phyloP scores from a whole-genome alignment of 1,140 invertebrate species.

The Procambarus clarkii region DNA sequence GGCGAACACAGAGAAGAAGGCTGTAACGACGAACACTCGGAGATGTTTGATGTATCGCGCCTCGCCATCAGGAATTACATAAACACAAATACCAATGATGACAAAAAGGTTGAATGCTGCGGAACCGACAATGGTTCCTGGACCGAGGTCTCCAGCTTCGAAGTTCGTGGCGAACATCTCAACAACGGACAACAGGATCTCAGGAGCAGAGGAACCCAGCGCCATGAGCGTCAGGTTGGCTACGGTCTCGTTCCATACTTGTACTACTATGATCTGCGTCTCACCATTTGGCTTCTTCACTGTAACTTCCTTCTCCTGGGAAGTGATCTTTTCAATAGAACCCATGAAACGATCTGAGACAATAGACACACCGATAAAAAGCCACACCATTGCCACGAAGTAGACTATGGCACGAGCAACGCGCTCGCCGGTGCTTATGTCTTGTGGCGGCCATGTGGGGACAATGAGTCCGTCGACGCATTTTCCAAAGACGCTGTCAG shows the following conservation, averaged over 20 bases:
- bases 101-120: slow-evolving; percentile 99
- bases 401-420: slow-evolving; percentile 91
- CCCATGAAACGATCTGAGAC: slow-evolving; percentile 99
- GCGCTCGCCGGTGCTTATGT: slow-evolving; percentile 84
- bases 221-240: slow-evolving; percentile 99
- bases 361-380: slow-evolving; percentile 99
- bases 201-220: slow-evolving; percentile 98
- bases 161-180: slow-evolving; percentile 96
- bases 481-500: slow-evolving; percentile 40
- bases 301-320: slow-evolving; percentile 93
- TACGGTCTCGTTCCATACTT: slow-evolving; percentile 97
- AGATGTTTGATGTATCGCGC: slow-evolving; percentile 96
- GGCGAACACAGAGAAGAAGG: slow-evolving; percentile 97
- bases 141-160: slow-evolving; percentile 96
- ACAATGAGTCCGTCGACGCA: slow-evolving; percentile 88
- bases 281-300: slow-evolving; percentile 88
- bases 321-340: slow-evolving; percentile 99
- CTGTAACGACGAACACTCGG: slow-evolving; percentile 97
- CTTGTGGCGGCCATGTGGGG: slow-evolving; percentile 88
- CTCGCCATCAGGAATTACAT: slow-evolving; percentile 93
- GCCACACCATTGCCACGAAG: slow-evolving; percentile 90
- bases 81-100: slow-evolving; percentile 97
- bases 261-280: slow-evolving; percentile 88
- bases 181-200: slow-evolving; percentile 97
- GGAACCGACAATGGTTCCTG: slow-evolving; percentile 96